Conservation (phyloP, 2,113 vertebrate species). For the Pseudorectes ferrugineus region DNA sequence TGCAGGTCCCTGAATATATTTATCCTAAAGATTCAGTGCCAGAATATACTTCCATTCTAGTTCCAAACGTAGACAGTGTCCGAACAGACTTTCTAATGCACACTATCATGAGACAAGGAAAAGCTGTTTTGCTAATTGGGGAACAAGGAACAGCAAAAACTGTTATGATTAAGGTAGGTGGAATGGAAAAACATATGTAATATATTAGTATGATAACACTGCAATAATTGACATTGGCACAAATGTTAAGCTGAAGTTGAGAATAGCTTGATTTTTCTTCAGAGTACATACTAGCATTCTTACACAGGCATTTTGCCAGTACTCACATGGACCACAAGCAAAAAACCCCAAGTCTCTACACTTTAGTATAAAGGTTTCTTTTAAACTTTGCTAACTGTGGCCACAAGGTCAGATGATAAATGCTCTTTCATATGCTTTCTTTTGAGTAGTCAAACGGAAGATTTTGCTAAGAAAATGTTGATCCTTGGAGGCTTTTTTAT, state of each 20-base stretch:
- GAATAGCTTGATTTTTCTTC: not conserved
- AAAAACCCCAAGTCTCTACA: fast-evolving
- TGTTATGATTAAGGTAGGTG: slow-evolving; percentile 81
- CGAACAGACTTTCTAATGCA: slow-evolving; percentile 80
- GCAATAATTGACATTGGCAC: not conserved
- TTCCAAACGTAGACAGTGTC: slow-evolving; percentile 85
- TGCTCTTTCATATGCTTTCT: not conserved
- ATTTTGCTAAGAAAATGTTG: not conserved
- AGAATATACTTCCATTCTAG: slow-evolving; percentile 81
- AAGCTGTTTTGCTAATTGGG: slow-evolving; percentile 81
- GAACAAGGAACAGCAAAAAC: slow-evolving; percentile 87
- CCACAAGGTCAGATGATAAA: not conserved
- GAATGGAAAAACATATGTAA: not conserved
- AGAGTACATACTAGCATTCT: not conserved
- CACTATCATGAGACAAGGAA: slow-evolving; percentile 78
- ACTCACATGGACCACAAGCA: not conserved
- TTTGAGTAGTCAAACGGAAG: not conserved
- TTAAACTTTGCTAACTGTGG: not conserved
- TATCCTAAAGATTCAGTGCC: slow-evolving; percentile 79
- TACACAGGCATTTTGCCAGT: not conserved
- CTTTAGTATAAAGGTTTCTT: not conserved
- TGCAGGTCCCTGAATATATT: slow-evolving; percentile 80
- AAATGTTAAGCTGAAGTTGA: not conserved
- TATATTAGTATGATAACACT: not conserved
- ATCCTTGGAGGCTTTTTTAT: not conserved